A percentile compares a stretch with the other conserved stretches of the same genome.
Evolutionary conservation across 2,888 invertebrate species (phyloP).

Genomic region (Sphecodes monilicornis): DNA sequence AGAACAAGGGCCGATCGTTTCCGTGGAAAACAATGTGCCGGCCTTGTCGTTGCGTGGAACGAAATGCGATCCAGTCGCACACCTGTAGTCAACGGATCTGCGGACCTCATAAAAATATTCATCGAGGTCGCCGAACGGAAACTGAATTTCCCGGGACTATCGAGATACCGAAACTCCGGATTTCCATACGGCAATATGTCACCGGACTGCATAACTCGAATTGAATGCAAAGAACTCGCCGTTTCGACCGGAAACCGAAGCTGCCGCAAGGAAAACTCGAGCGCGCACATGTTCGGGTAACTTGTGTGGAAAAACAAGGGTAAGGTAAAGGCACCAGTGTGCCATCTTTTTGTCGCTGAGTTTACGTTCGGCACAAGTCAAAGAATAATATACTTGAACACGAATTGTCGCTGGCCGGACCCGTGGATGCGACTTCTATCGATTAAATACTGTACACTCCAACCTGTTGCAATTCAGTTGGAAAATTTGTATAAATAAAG

Average conservation of each 20-base stretch:
- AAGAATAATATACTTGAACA: too few species aligned
- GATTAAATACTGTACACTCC: too few species aligned
- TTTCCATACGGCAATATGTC: constrained; percentile 49
- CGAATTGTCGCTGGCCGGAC: too few species aligned
- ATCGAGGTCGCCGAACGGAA: constrained; percentile 58
- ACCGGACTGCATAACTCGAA: constrained; percentile 38
- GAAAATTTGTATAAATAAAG: too few species aligned
- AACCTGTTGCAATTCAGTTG: too few species aligned
- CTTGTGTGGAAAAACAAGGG: neutral
- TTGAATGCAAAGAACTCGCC: constrained; percentile 21
- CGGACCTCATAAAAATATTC: constrained; percentile 59
- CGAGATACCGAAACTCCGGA: constrained; percentile 27
- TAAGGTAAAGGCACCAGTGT: too few species aligned
- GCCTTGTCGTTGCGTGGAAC: constrained; percentile 17
- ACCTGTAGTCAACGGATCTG: constrained; percentile 55
- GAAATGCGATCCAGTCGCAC: constrained; percentile 39
- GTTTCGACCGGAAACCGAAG: constrained; percentile 19
- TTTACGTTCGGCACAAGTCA: too few species aligned
- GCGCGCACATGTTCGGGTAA: neutral
- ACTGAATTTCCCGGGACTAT: constrained; percentile 53
- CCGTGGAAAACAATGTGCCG: constrained; percentile 26
- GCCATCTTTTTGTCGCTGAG: too few species aligned
- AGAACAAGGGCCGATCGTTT: neutral
- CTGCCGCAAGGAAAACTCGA: neutral
- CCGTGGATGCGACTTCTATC: too few species aligned